A percentile compares a stretch with the other conserved stretches of the same genome.
Evolutionary conservation across 2,113 vertebrate species (phyloP).

Genomic region (Meleagris gallopavo): DNA sequence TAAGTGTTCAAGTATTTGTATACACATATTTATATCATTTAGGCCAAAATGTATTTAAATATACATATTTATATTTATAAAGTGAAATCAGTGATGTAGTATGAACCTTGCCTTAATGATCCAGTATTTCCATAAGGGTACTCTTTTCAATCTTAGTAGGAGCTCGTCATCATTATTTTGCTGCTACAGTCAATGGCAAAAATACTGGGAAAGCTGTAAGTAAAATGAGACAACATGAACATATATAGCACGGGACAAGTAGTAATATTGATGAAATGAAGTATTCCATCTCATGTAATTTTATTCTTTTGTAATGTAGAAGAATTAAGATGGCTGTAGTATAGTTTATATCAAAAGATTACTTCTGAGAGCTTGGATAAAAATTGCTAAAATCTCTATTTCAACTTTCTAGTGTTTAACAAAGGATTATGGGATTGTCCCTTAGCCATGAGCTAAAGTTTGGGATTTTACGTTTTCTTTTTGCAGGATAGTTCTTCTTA

Average conservation of each 20-base stretch:
- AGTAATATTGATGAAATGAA: neutral
- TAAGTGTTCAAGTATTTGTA: neutral
- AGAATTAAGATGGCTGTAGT: neutral
- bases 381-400: constrained; percentile 36
- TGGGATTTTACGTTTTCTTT: constrained; percentile 73
- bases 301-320: neutral
- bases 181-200: neutral
- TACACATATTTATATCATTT: neutral
- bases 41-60: no score
- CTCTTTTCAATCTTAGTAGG: neutral
- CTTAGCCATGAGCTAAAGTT: constrained; percentile 60
- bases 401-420: constrained; percentile 61
- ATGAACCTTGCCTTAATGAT: neutral
- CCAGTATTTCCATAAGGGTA: neutral
- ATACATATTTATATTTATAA: neutral
- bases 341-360: constrained; percentile 38
- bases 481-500: constrained; percentile 75
- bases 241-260: neutral
- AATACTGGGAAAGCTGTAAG: neutral
- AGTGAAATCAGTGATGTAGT: neutral
- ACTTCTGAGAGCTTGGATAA: constrained; percentile 52
- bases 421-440: constrained; percentile 71
- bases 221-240: neutral
- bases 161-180: neutral
- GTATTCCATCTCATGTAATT: neutral